Evolutionary conservation across 2,113 vertebrate genomes (phyloP).

Genomic region (Archocentrus centrarchus): DNA sequence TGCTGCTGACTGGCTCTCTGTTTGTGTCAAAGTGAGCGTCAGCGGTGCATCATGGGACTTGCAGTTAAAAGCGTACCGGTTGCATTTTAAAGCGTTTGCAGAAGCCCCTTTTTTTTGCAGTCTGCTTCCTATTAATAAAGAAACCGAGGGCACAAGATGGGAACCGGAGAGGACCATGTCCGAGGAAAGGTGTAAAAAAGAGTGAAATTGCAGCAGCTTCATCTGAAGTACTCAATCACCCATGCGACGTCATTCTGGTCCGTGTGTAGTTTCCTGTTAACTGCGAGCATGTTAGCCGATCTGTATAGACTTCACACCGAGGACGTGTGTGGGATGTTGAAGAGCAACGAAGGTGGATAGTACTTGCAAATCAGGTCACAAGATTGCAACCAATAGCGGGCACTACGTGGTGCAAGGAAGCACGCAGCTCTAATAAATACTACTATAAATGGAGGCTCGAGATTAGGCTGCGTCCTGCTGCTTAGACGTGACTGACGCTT

Average conservation of each 20-base stretch:
- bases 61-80: slow-evolving; percentile 18
- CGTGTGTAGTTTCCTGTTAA: slow-evolving; percentile 39
- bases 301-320: not conserved
- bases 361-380: slow-evolving; percentile 8
- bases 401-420: slow-evolving; percentile 13
- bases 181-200: rapidly evolving
- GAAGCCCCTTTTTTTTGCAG: not conserved
- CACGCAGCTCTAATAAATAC: slow-evolving; percentile 11
- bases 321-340: not conserved
- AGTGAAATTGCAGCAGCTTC: rapidly evolving
- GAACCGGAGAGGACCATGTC: rapidly evolving
- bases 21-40: not conserved
- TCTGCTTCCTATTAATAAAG: rapidly evolving
- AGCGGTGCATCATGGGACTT: slow-evolving; percentile 68
- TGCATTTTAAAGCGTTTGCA: not conserved
- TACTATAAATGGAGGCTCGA: slow-evolving; percentile 47
- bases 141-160: rapidly evolving
- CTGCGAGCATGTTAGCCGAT: slow-evolving; percentile 44
- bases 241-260: slow-evolving; percentile 13
- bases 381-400: not conserved
- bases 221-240: slow-evolving; percentile 55
- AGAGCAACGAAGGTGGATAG: rapidly evolving
- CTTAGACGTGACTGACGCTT: not conserved
- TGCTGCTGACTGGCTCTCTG: slow-evolving; percentile 66
- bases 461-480: slow-evolving; percentile 21